Base-by-base conservation (phyloP, 2,797 vertebrate species). In the Cossypha caffra region DNA sequence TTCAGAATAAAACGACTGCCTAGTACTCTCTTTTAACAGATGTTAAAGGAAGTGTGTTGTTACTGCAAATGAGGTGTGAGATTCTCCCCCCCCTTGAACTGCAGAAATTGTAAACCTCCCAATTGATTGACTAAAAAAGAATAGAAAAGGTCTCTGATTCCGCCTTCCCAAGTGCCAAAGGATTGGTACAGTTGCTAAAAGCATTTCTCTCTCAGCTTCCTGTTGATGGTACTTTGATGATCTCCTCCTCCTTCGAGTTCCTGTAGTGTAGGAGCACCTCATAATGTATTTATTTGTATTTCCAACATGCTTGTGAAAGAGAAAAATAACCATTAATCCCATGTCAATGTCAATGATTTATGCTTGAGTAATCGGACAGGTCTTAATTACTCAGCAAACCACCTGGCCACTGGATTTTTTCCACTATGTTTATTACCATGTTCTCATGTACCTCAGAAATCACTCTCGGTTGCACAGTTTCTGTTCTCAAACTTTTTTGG, bases 371-470 rank as follows among this genome's bases (percentile, higher is more conserved):
- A 91, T 94, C 0, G 1, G 76, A 91, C 58, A 28, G 48, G 78
- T 95, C 88, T 82, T 90, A 84, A 87, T 84, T 93, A 94, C 80
- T 92, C 80, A 90, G 91, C 92, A 94, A 69, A 79, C 81, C 92
- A 94, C 89, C 38, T 59, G 95, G 96, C 96, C 96, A 94, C 94
- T 97, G 97, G 95, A 97, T 97, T 97, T 97, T 98, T 97, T 94
- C 97, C 97, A 97, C 98, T 97, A 95, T 97, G 96, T 98, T 98
- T 97, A 97, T 98, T 95, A 97, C 98, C 98, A 98, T 98, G 98
- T 98, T 97, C 97, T 98, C 98, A 98, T 98, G 98, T 99, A 99
- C 99, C 99, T 99, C 99, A 99, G 95, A 96, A 94, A 96, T 97
- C 97, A 97, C 98, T 98, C 97, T 99, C 97, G 97, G 98, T 99